A percentile compares a stretch with the other conserved stretches of the same genome.
Evolutionary conservation across 2,888 invertebrate genomes (phyloP).

Genomic region (Ptychoptera albimana): DNA sequence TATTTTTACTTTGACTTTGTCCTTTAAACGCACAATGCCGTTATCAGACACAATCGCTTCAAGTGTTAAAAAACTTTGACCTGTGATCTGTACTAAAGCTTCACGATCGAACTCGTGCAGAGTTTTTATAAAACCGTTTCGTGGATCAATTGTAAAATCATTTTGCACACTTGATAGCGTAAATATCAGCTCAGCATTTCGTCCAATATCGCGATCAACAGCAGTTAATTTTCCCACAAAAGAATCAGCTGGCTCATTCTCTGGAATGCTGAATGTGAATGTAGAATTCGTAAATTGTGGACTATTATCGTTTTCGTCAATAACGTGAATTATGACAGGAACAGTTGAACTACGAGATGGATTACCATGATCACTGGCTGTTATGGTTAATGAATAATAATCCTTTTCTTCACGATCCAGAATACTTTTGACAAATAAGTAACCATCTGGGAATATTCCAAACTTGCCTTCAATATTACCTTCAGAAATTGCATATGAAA

Average conservation of each 20-base stretch:
- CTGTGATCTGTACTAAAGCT: slow-evolving; percentile 56
- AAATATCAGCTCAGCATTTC: slow-evolving; percentile 81
- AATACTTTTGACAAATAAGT: slow-evolving; percentile 68
- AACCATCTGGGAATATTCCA: slow-evolving; percentile 91
- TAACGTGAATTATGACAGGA: slow-evolving; percentile 80
- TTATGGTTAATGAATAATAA: slow-evolving; percentile 77
- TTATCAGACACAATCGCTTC: slow-evolving; percentile 81
- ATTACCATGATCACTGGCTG: slow-evolving; percentile 64
- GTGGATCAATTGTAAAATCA: slow-evolving; percentile 75
- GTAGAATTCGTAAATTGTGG: slow-evolving; percentile 83
- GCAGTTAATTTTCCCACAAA: slow-evolving; percentile 87
- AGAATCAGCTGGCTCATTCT: slow-evolving; percentile 75
- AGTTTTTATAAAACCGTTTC: slow-evolving; percentile 82
- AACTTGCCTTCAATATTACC: slow-evolving; percentile 78
- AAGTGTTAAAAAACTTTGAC: slow-evolving; percentile 63
- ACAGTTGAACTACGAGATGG: slow-evolving; percentile 70
- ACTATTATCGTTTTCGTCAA: slow-evolving; percentile 93
- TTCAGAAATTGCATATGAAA: slow-evolving; percentile 68
- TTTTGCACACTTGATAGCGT: slow-evolving; percentile 55
- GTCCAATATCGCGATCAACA: slow-evolving; percentile 75
- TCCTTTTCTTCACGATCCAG: slow-evolving; percentile 83
- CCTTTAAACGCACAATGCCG: slow-evolving; percentile 54
- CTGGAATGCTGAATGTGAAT: slow-evolving; percentile 77
- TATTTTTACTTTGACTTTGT: slow-evolving; percentile 78
- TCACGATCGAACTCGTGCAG: slow-evolving; percentile 80